Evolutionary conservation across 2,113 vertebrate genomes (phyloP), one percentile per base, ranked within the genome.

Genomic region (Acrocephalus kingi): DNA sequence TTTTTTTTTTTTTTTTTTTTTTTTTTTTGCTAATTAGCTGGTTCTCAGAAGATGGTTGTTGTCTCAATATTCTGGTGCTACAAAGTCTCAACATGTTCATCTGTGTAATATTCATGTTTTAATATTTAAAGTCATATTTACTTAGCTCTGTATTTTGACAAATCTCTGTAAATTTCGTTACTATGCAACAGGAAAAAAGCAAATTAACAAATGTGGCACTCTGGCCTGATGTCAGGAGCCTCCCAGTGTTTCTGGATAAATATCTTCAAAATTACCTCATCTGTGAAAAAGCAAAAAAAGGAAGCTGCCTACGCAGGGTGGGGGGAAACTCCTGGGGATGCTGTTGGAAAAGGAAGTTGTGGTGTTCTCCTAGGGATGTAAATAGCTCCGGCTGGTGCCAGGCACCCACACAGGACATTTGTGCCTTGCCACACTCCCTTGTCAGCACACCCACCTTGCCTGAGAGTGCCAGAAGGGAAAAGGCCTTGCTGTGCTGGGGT

Each of bases 11-110:
- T 91, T 96, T 31, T 81, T 91, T 90, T 90, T 31, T 81, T 91
- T 90, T n/a, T 91, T 96, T 90, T 31, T 91, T 96, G 51, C 52
- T 85, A 83, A 94, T 97, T 96, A 96, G 31, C 63, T 94, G 75
- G 4, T 68, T 93, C 59, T 86, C 68, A 41, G 88, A 89, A 95
- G 79, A 72, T 45, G 10, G 10, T 51, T 67, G 49, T 43, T 96
- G 87, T 45, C 45, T 87, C 68, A 85, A 45, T 79, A 77, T 68
- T 67, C 56, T 82, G 31, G 17, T 80, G 28, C 75, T 76, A 18
- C 52, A 62, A 93, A 68, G 37, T 54, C 33, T 88, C 75, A 83
- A 86, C 96, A 93, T 22, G 27, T 63, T 62, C 31, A 46, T 84
- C 66, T 58, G 30, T 37, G 51, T 78, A 37, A 85, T 83, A 84